Conservation (phyloP, 2,797 vertebrate genomes). For the Neopelma chrysocephalum region DNA sequence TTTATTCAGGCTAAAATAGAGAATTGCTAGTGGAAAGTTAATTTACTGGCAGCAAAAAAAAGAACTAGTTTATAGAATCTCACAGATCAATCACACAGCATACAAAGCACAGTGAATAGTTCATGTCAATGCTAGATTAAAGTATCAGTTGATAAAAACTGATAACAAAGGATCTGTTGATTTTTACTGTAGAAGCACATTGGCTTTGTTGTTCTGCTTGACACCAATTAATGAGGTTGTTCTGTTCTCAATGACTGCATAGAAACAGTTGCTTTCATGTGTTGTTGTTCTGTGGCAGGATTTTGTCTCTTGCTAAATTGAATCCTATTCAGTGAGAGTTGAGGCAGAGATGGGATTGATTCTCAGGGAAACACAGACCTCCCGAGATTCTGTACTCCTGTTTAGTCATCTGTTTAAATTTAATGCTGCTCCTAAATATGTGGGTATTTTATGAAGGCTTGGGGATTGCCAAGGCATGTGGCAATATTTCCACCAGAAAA, state of each 20-base stretch:
- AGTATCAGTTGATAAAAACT: background rate
- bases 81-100: background rate
- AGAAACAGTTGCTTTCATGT: background rate
- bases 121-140: background rate
- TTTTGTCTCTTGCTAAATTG: background rate
- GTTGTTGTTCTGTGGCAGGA: background rate
- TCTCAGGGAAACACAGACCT: background rate
- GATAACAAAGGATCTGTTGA: background rate
- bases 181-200: background rate
- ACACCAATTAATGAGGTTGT: background rate
- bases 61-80: background rate
- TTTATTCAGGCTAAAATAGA: background rate
- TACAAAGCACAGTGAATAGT: background rate
- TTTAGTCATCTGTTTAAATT: slow-evolving; percentile 5
- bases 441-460: background rate
- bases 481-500: background rate
- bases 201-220: slow-evolving; percentile 5
- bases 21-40: background rate
- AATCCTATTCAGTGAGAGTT: background rate
- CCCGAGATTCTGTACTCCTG: background rate
- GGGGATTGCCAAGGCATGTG: background rate
- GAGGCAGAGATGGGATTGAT: background rate
- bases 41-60: background rate
- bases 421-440: background rate
- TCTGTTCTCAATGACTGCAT: background rate